phyloP scores from a whole-genome alignment of 2,113 vertebrate species.

The Marmota flaviventris region DNA sequence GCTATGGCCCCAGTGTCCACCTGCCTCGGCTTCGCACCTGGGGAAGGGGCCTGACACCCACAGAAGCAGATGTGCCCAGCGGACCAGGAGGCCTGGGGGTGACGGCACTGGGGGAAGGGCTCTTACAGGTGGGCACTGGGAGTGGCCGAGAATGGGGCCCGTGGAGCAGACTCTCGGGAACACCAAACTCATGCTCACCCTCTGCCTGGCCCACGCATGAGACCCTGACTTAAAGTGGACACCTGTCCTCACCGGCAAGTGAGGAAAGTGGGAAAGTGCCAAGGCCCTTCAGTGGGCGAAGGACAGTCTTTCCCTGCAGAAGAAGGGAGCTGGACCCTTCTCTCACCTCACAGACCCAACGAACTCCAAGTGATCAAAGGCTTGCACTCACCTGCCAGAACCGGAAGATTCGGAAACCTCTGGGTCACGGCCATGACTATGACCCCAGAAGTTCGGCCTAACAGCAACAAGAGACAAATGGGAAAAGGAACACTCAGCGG shows the following conservation, averaged over 20 bases:
- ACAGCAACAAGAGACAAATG: neutral
- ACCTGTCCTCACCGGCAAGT: neutral
- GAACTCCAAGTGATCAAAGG: neutral
- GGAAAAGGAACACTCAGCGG: no score
- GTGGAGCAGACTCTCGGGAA: neutral
- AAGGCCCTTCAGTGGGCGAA: neutral
- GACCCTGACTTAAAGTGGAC: neutral
- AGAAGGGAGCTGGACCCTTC: neutral
- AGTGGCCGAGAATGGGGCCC: neutral
- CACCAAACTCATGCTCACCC: accelerated
- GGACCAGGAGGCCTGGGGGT: neutral
- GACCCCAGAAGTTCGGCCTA: neutral
- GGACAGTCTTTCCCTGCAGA: neutral
- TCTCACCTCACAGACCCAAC: no score
- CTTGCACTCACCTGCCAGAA: neutral
- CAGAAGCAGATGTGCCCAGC: neutral
- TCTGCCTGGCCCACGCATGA: neutral
- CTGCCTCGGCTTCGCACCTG: no score
- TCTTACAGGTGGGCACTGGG: neutral
- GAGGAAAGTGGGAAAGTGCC: no score
- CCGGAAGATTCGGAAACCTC: neutral
- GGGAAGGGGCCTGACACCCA: no score
- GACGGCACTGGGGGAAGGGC: neutral
- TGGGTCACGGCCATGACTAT: no score
- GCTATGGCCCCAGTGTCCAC: no score